Base-by-base conservation (phyloP, 2,888 invertebrate genomes). In the Ectemnius lituratus region DNA sequence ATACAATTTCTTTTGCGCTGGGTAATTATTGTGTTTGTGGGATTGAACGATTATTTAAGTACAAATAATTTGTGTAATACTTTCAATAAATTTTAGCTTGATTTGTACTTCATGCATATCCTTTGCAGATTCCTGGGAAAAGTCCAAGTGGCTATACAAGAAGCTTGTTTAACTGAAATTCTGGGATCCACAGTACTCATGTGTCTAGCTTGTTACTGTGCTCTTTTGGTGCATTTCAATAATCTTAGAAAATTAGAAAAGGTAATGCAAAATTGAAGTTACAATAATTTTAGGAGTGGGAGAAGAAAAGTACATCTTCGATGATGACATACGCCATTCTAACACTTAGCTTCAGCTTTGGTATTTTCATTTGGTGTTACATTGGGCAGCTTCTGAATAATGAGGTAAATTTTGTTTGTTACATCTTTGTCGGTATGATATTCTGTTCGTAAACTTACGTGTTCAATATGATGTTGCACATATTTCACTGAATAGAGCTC, bases 401-500 rank as follows among this genome's bases (percentile, higher is more conserved):
- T 52, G 52, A 52, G 52, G 52, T 52, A 52, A 52, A 52, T 14
- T 14, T 16, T 52, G 6, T 52, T 16, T 11, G 13, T 52, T 52
- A 11, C 16, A 52, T 11, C 1, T 52, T 52, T 52, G 4, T 52
- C 6, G 16, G 2, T 6, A 52, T 16, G 14, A 52, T 2, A 14
- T 52, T 16, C 23, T 3, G 3, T 23, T 23, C 23, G 23, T 3
- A 23, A 47, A 47, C n/a, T 47, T 47, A 47, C n/a, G 11, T 47
- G n/a, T 47, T 47, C 4, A 47, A 47, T 52, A 52, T 13, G 52
- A 11, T 14, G n/a, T 52, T 4, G 4, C 11, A n/a, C 16, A 52
- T 52, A 16, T 16, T 11, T 52, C n/a, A 11, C 11, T 37, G 8
- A 37, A 46, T 49, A 80, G 78, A 70, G 66, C 13, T 52, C 23